Conservation (phyloP, 1,140 invertebrate species). For the Aphelinus atriplicis region DNA sequence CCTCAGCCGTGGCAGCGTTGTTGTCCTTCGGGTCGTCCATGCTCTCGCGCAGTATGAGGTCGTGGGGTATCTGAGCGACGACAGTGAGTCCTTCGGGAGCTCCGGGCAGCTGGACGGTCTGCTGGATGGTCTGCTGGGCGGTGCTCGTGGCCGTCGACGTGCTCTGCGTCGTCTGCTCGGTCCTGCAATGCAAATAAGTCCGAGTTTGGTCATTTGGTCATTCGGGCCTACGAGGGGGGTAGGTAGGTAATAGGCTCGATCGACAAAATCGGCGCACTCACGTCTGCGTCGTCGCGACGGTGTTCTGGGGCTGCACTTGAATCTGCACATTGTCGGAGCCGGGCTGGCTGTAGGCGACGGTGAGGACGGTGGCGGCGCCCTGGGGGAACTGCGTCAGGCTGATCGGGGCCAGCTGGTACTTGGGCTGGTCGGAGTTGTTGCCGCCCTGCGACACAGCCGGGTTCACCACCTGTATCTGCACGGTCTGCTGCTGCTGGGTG, state of each 20-base stretch:
- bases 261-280: slow-evolving; percentile 41
- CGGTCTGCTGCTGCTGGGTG: slow-evolving; percentile 74
- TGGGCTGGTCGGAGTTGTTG: slow-evolving; percentile 70
- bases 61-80: slow-evolving; percentile 74
- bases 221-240: background rate
- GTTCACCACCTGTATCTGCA: slow-evolving; percentile 80
- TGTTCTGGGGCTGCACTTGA: slow-evolving; percentile 64
- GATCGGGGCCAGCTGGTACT: slow-evolving; percentile 76
- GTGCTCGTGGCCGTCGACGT: slow-evolving; percentile 62
- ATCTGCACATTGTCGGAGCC: slow-evolving; percentile 69
- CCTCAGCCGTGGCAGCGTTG: slow-evolving; percentile 44
- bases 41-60: slow-evolving; percentile 70
- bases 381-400: slow-evolving; percentile 67
- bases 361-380: slow-evolving; percentile 74
- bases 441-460: slow-evolving; percentile 67
- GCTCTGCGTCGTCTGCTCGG: slow-evolving; percentile 64
- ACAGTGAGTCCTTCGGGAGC: slow-evolving; percentile 72
- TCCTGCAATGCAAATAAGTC: slow-evolving; percentile 43
- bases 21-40: slow-evolving; percentile 65
- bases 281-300: slow-evolving; percentile 65
- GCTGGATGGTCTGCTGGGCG: slow-evolving; percentile 61
- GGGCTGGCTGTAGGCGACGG: slow-evolving; percentile 75
- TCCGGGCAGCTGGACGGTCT: slow-evolving; percentile 63
- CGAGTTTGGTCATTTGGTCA: background rate
- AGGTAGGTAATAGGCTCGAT: background rate